Evolutionary conservation across 2,888 invertebrate genomes (phyloP), one percentile per base, ranked within the genome.

Genomic region (Anagyrus pseudococci): DNA sequence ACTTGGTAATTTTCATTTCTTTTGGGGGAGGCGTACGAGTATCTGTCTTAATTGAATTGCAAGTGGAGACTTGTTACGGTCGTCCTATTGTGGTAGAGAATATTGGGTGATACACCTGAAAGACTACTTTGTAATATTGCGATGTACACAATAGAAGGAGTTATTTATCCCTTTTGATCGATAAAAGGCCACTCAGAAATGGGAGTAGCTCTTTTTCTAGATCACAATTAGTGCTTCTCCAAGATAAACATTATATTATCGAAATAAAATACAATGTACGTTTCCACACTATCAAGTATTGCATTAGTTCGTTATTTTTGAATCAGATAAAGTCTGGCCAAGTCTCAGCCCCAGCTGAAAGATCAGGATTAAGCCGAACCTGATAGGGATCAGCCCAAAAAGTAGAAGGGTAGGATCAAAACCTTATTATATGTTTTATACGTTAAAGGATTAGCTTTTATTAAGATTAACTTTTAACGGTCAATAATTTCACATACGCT

Each of bases 381-480:
- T 59, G 64, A 64, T 64, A 52, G 56, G 26, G 43, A 56, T 59
- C 56, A 26, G 52, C 47, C 53, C n/a, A 22, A 29, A 48, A 64
- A 60, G 56, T 60, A 55, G 6, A 29, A 46, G 48, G 53, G 52
- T 59, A 41, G 64, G 50, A 59, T 64, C 46, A 59, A 52, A 55
- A 54, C 55, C 58, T 50, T 29, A 58, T 62, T 59, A 55, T 64
- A 59, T 56, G 50, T 50, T 26, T 37, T 20, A 41, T 29, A 19
- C 59, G 59, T 55, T 23, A 26, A 23, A 29, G 55, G 63, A 64
- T 64, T 59, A 64, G 52, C 59, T 40, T 17, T 47, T 56, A 59
- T 59, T 60, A 43, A 50, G 57, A 60, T 60, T 60, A 64, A 60
- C 57, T 64, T 60, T 64, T 64, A 64, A 60, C 64, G 57, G 53